Evolutionary conservation across 2,888 invertebrate genomes (phyloP).

Genomic region (Lutraria lutraria): DNA sequence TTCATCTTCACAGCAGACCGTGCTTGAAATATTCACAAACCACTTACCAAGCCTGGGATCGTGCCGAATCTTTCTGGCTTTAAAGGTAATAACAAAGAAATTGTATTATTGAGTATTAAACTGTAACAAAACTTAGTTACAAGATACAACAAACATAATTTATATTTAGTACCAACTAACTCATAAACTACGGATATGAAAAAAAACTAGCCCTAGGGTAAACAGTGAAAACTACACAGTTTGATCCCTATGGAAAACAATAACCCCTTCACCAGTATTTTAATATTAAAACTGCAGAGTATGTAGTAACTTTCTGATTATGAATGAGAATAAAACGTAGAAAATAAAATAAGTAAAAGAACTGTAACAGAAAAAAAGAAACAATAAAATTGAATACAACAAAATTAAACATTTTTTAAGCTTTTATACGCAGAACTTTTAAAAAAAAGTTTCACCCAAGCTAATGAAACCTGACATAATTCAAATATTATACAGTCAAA

Average conservation of each 20-base stretch:
- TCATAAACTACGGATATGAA: not conserved
- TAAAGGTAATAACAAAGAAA: conserved; percentile 32
- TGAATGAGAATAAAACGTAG: not conserved
- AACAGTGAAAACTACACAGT: not conserved
- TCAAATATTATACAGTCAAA: not conserved
- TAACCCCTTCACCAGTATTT: not conserved
- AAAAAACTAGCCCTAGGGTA: conserved; percentile 8
- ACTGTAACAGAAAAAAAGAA: not conserved
- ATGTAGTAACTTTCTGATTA: conserved; percentile 8
- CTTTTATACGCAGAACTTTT: not conserved
- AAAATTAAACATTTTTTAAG: not conserved
- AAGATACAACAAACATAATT: not conserved
- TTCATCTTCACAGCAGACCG: conserved; percentile 33
- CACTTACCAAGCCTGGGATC: conserved; percentile 69
- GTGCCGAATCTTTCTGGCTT: conserved; percentile 63
- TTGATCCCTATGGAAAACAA: not conserved
- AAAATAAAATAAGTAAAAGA: not conserved
- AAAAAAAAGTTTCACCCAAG: not conserved
- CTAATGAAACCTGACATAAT: conserved; percentile 16
- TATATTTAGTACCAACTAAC: conserved; percentile 22
- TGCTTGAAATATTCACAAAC: conserved; percentile 32
- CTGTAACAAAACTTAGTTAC: not conserved
- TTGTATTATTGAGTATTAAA: not conserved
- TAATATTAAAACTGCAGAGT: conserved; percentile 3
- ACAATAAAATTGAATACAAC: not conserved